Evolutionary conservation across 2,888 invertebrate genomes (phyloP).

Genomic region (Drosophila mayaguana): DNA sequence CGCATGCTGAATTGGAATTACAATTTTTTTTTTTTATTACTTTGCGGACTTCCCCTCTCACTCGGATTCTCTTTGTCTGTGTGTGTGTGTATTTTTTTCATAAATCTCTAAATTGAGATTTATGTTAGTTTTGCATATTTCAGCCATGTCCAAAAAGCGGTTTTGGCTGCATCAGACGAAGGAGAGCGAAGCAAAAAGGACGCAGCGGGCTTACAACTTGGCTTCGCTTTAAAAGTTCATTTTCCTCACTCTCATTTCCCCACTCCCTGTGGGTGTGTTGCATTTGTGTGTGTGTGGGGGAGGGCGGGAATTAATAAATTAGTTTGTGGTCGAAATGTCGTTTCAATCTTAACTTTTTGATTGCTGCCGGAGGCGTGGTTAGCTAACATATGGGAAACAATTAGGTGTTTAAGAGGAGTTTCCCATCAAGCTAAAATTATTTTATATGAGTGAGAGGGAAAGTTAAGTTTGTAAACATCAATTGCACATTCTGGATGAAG

Average conservation of each 20-base stretch:
- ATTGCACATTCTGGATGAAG: too few species aligned
- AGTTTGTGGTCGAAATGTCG: constrained; percentile 78
- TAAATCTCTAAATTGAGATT: constrained; percentile 81
- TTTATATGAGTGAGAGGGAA: constrained; percentile 1
- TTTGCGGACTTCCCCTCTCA: constrained; percentile 40
- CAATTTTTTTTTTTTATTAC: constrained; percentile 75
- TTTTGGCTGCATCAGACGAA: constrained; percentile 56
- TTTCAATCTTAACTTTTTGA: constrained; percentile 78
- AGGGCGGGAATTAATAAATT: constrained; percentile 73
- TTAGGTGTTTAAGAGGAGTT: constrained; percentile 52
- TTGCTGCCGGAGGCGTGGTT: constrained; percentile 64
- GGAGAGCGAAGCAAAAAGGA: constrained; percentile 18
- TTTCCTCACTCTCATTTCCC: constrained; percentile 1
- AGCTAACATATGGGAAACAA: constrained; percentile 72
- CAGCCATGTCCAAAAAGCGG: constrained; percentile 74
- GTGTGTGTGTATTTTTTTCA: constrained; percentile 60
- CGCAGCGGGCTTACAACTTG: constrained; percentile 41
- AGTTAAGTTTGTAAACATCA: too few species aligned
- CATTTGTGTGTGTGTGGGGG: constrained; percentile 24
- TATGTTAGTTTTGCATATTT: constrained; percentile 81
- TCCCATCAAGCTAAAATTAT: neutral
- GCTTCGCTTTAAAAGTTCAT: constrained; percentile 64
- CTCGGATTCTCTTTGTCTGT: constrained; percentile 4
- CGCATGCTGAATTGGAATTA: constrained; percentile 73
- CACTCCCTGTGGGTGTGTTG: neutral